Base-by-base conservation (phyloP, 2,888 invertebrate genomes). In the Acleris literana region DNA sequence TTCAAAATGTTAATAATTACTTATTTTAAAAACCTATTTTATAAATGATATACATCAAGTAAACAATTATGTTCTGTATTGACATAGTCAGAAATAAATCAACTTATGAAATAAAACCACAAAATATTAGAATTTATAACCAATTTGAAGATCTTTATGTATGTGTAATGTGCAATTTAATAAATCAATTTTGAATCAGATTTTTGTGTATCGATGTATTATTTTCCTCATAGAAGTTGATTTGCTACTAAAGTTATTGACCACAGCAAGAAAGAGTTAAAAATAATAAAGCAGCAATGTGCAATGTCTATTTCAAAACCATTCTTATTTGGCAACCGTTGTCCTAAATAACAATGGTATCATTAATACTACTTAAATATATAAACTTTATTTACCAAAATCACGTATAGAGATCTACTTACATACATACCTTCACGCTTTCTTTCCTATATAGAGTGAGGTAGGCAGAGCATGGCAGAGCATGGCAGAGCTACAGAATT, bases 161-260 rank as follows among this genome's bases (percentile, higher is more conserved):
- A 69, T 69, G 70, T 78, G 70, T 39, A 13, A 53, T 76, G 70
- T 77, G 74, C 71, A 77, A 76, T 68, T 64, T 58, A 71, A 65
- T 68, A 80, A 81, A 79, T 77, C 72, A 71, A 73, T 60, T 75
- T 73, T 74, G 48, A 76, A 75, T 64, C 39, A 52, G 71, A 59
- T 62, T 18, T 0, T 9, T 39, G 39, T 57, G 7, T 25, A 16
- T 46, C 22, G 4, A 16, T 49, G 7, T 49, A 18, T 49, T 20
- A 20, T 49, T 46, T 46, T 7, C 46, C 46, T 46, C 17, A 49
- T 11, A 20, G 18, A 49, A 49, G 17, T 13, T 6, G 17, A 5
- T 13, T 49, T 25, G 11, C 16, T 46, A 29, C 29, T 25, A 33
- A 33, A 33, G 9, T 33, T 3, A 33, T 9, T 33, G 9, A 9